Conservation (phyloP, 2,888 invertebrate genomes). For the Drosophila leonis region DNA sequence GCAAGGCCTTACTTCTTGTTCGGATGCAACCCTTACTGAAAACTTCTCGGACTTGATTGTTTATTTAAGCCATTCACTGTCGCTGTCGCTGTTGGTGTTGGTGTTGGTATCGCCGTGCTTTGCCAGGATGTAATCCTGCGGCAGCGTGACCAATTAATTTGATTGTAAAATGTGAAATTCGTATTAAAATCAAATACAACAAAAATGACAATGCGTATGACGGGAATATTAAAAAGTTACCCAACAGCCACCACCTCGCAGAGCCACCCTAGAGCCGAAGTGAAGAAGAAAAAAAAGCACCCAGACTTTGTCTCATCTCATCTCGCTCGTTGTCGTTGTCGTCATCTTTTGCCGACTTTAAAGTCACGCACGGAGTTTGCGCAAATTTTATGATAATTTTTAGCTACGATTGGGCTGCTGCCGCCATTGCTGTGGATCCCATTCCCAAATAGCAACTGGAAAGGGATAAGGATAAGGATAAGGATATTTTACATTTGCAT, state of each 20-base stretch:
- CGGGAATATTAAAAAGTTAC: conserved; percentile 81
- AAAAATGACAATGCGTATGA: conserved; percentile 79
- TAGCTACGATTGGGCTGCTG: conserved; percentile 66
- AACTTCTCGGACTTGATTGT: conserved; percentile 53
- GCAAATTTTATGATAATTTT: conserved; percentile 81
- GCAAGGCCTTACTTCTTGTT: conserved; percentile 11
- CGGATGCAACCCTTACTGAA: conserved; percentile 69
- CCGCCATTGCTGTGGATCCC: conserved; percentile 67
- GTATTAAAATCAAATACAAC: conserved; percentile 85
- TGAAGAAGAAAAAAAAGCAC: neutral
- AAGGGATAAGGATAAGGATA: conserved; percentile 14
- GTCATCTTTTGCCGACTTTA: conserved; percentile 58
- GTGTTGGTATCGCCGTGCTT: conserved; percentile 6
- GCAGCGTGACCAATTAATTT: conserved; percentile 85
- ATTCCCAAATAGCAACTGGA: neutral
- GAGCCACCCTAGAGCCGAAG: conserved; percentile 22
- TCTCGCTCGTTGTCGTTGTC: conserved; percentile 2
- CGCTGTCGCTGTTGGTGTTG: conserved; percentile 7
- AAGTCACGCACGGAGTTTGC: conserved; percentile 79
- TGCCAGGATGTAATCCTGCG: conserved; percentile 78
- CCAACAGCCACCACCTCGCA: conserved; percentile 37
- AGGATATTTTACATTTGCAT: conserved; percentile 52
- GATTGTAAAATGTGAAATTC: conserved; percentile 85
- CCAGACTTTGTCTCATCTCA: conserved; percentile 17
- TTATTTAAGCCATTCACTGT: conserved; percentile 64